Evolutionary conservation across 2,797 vertebrate genomes (phyloP), one percentile per base, ranked within the genome.

Genomic region (Lates japonicus): DNA sequence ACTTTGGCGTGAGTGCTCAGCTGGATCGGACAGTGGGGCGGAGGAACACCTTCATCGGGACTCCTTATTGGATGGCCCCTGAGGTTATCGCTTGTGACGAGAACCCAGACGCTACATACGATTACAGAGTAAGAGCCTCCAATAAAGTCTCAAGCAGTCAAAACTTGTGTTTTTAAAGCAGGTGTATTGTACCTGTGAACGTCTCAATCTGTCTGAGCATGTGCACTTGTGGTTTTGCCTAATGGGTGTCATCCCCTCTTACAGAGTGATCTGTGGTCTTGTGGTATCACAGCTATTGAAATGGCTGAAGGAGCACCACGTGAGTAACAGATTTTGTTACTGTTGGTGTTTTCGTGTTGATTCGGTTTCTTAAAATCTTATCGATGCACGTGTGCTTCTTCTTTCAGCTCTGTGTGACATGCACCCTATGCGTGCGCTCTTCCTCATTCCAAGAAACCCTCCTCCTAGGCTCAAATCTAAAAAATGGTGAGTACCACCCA

Each of bases 271-370:
- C 95, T 99, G 79, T 99, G 98, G 98, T 99, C 98, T 0, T 97
- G 97, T 14, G 98, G 98, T 76, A 99, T 99, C 90, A 99, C 98
- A 0, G 98, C 98, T 71, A 99, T 99, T 42, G 98, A 99, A 88
- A 99, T 99, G 98, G 98, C 97, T 51, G 98, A 99, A 95, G 98
- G 98, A 82, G 98, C 98, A 39, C 98, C 98, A 25, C 98, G 98
- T 99, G 95, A 97, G 98, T 97, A 2, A 3, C 59, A 2, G 0
- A n/a, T 52, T 31, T n/a, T 42, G 5, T 12, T 3, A 41, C 41
- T 42, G 41, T 42, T 42, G 4, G n/a, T 46, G 0, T 25, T 31
- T 64, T 55, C n/a, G 1, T 22, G 17, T 42, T 7, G 8, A 0
- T 59, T 66, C 33, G 6, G 3, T 44, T 0, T 52, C 16, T 29